phyloP scores from a whole-genome alignment of 2,797 vertebrate species.

The Dendrocincla tyrannina region DNA sequence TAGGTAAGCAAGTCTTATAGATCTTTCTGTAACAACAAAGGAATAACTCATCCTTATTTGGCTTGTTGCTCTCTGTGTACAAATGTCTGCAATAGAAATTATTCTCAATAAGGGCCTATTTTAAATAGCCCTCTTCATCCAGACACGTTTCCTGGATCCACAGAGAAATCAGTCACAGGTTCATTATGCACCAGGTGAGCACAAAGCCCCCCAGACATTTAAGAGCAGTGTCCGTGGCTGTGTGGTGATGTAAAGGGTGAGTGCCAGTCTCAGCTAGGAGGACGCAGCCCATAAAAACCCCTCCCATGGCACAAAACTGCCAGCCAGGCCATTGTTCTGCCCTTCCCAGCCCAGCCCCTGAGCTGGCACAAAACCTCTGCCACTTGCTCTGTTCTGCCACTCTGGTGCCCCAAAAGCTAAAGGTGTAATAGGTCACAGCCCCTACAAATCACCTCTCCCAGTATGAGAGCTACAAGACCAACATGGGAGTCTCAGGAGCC shows the following conservation, averaged over 20 bases:
- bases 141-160: neutral
- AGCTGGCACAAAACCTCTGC: neutral
- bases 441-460: fast-evolving
- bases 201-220: neutral
- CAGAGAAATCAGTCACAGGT: neutral
- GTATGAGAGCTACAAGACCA: neutral
- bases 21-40: neutral
- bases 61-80: neutral
- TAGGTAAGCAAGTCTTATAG: neutral
- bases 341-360: neutral
- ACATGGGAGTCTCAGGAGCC: fast-evolving
- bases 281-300: neutral
- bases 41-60: neutral
- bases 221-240: neutral
- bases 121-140: neutral
- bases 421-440: neutral
- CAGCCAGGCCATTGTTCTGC: neutral
- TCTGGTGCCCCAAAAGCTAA: neutral
- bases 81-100: neutral
- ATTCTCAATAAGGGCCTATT: neutral
- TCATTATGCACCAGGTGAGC: neutral
- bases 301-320: neutral
- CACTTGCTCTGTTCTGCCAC: fast-evolving
- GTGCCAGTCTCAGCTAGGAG: neutral
- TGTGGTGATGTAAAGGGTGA: fast-evolving